These are phyloP conservation scores for Ammodytes dubius DNA, from an alignment of 2,113 vertebrate species.

Conservation along the genomic window DNA sequence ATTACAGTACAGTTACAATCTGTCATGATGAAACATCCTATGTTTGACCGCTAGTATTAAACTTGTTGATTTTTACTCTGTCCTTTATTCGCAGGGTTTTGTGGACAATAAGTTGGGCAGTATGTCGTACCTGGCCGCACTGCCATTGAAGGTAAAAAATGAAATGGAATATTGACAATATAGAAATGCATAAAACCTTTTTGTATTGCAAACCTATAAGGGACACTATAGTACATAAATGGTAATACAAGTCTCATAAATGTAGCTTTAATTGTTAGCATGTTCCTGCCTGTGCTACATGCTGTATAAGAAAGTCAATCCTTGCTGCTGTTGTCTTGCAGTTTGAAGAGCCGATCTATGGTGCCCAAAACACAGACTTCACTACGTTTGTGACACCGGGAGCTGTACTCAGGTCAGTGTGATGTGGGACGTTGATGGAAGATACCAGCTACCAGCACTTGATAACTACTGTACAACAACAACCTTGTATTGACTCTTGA, in stretches of 20 bases:
- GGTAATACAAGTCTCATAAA: not conserved
- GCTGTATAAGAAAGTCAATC: not conserved
- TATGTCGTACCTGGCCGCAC: slow-evolving; percentile 74
- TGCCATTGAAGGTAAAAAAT: slow-evolving; percentile 81
- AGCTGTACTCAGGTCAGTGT: slow-evolving; percentile 84
- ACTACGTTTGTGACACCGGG: slow-evolving; percentile 86
- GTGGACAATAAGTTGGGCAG: slow-evolving; percentile 76
- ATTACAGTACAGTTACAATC: no score
- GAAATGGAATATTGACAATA: not conserved
- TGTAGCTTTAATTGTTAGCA: no score
- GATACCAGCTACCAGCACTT: no score
- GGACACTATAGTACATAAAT: not conserved
- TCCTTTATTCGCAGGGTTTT: slow-evolving; percentile 70
- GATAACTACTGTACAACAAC: not conserved
- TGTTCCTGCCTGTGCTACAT: not conserved
- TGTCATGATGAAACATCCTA: not conserved
- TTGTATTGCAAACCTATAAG: not conserved
- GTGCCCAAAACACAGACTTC: slow-evolving; percentile 83
- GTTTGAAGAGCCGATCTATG: slow-evolving; percentile 87
- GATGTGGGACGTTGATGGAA: not conserved
- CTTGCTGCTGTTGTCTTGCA: slow-evolving; percentile 38
- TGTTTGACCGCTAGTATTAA: not conserved
- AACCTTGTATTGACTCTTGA: not conserved
- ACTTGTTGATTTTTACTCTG: not conserved
- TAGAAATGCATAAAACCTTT: not conserved